Evolutionary conservation across 2,888 invertebrate genomes (phyloP).

Genomic region (Argyra leucocephala): DNA sequence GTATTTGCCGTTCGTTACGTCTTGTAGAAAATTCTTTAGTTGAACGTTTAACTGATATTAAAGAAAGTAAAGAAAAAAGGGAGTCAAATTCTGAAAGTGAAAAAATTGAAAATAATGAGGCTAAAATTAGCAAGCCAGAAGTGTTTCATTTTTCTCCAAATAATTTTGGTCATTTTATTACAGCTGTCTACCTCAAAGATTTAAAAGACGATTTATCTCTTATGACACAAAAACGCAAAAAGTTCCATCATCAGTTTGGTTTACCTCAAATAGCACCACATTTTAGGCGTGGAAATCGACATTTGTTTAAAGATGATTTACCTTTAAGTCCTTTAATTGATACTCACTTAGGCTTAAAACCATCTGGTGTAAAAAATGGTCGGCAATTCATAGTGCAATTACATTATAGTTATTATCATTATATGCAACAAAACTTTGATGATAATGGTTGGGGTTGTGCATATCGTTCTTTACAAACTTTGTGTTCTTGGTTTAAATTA

Average conservation of each 20-base stretch:
- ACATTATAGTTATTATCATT: conserved; percentile 88
- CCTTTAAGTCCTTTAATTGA: conserved; percentile 51
- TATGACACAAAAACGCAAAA: conserved; percentile 51
- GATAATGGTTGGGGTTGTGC: conserved; percentile 99
- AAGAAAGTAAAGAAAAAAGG: conserved; percentile 16
- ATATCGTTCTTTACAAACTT: conserved; percentile 91
- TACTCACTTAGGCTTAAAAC: conserved; percentile 55
- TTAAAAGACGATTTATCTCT: conserved; percentile 59
- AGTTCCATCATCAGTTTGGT: conserved; percentile 62
- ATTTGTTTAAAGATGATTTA: conserved; percentile 47
- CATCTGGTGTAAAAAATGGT: conserved; percentile 43
- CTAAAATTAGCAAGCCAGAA: conserved; percentile 26
- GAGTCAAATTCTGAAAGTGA: not conserved
- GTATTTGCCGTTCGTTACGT: conserved; percentile 59
- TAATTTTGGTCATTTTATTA: conserved; percentile 66
- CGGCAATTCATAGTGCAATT: conserved; percentile 62
- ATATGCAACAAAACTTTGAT: conserved; percentile 87
- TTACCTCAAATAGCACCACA: conserved; percentile 60
- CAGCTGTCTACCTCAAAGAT: conserved; percentile 59
- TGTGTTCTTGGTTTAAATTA: conserved; percentile 88
- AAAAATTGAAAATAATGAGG: not conserved
- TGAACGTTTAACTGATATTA: conserved; percentile 45
- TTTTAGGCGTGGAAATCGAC: conserved; percentile 64
- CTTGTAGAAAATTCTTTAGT: conserved; percentile 55
- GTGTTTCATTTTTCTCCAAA: conserved; percentile 66